Percentiles rank a stretch among this genome's conserved stretches.
Conservation (phyloP, 2,888 invertebrate species). For the Cheilosia vernalis region DNA sequence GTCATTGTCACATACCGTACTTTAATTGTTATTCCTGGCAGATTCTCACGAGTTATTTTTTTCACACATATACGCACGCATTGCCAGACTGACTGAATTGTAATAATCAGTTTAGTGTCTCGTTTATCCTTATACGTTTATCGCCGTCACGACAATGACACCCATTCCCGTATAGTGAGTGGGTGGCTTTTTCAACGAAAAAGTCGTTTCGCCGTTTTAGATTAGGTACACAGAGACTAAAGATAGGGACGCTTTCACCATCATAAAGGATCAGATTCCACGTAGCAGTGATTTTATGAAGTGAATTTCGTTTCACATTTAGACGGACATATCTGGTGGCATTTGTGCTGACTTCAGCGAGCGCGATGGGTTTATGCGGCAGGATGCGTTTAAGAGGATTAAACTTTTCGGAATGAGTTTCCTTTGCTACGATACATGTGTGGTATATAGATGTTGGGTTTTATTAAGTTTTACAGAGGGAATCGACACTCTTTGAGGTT, state of each 20-base stretch:
- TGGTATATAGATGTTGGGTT: not conserved
- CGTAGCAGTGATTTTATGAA: not conserved
- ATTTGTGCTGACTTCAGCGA: not conserved
- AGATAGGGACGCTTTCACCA: not conserved
- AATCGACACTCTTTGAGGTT: not conserved
- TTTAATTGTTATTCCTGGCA: constrained; percentile 35
- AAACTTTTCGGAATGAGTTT: not conserved
- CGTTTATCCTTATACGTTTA: too few species aligned
- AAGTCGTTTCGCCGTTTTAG: not conserved
- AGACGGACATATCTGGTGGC: not conserved
- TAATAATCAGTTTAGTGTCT: not conserved
- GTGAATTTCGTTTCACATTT: not conserved
- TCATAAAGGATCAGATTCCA: constrained; percentile 4
- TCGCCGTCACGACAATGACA: not conserved
- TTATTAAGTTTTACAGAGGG: not conserved
- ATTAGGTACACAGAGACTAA: not conserved
- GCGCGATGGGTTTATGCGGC: constrained; percentile 15
- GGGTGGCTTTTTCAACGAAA: not conserved
- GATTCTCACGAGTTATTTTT: constrained; percentile 37
- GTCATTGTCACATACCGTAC: constrained; percentile 13
- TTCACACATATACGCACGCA: not conserved
- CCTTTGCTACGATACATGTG: not conserved
- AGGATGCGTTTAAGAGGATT: constrained; percentile 4
- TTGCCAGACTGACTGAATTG: constrained; percentile 4
- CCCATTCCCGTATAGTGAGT: not conserved